Conservation (phyloP, 2,888 invertebrate species). For the Exephanes ischioxanthus region DNA sequence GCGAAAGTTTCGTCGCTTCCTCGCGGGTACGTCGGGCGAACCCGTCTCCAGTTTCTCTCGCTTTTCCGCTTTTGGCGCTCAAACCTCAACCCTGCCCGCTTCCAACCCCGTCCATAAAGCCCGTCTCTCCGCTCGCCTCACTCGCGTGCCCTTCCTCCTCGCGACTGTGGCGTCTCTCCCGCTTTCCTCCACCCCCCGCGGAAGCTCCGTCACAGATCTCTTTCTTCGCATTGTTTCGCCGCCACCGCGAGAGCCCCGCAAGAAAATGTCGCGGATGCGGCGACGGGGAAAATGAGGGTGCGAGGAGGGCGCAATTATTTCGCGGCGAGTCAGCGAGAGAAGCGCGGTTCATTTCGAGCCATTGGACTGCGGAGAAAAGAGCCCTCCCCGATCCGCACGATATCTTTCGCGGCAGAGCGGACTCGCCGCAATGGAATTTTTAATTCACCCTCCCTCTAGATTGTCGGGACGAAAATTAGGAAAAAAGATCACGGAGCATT, state of each 20-base stretch:
- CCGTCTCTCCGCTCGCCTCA: neutral
- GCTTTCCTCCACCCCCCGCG: slow-evolving; percentile 40
- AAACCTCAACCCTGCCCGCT: slow-evolving; percentile 8
- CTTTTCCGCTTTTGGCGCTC: slow-evolving; percentile 30
- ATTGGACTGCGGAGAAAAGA: slow-evolving; percentile 25
- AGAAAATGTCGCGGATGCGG: neutral
- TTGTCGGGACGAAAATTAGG: slow-evolving; percentile 20
- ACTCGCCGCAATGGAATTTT: slow-evolving; percentile 43
- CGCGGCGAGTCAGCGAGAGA: slow-evolving; percentile 18
- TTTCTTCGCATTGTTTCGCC: slow-evolving; percentile 55
- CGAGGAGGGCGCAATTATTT: slow-evolving; percentile 47
- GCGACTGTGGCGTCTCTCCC: slow-evolving; percentile 4
- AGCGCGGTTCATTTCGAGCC: slow-evolving; percentile 34
- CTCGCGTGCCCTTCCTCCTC: slow-evolving; percentile 20
- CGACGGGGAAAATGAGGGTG: neutral
- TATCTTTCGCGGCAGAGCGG: slow-evolving; percentile 2
- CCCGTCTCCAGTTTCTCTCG: slow-evolving; percentile 46
- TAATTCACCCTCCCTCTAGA: slow-evolving; percentile 36
- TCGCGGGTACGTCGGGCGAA: slow-evolving; percentile 16
- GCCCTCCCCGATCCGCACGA: slow-evolving; percentile 28
- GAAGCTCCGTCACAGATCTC: slow-evolving; percentile 49
- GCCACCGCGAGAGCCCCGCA: neutral
- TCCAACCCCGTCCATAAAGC: neutral
- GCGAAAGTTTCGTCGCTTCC: slow-evolving; percentile 37
- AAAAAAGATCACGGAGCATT: slow-evolving; percentile 25